Evolutionary conservation across 2,113 vertebrate species (phyloP).

Genomic region (Eublepharis macularius): DNA sequence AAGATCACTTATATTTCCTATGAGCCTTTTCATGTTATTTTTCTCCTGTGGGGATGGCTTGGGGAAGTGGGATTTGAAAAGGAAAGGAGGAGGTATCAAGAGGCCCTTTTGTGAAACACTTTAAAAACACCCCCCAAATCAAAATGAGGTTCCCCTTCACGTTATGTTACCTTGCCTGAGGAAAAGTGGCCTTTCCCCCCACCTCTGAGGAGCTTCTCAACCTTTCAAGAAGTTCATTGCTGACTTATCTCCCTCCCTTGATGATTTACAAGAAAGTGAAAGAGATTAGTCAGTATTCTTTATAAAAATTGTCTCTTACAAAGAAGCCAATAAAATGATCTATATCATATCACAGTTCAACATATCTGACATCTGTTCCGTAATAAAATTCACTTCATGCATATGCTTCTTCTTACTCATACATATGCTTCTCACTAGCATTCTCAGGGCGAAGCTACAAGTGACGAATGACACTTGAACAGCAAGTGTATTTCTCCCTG

Average conservation of each 20-base stretch:
- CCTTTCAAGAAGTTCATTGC: conserved; percentile 68
- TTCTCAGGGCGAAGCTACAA: too few species aligned
- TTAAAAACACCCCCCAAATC: conserved; percentile 36
- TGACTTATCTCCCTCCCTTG: conserved; percentile 63
- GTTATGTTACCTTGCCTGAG: conserved; percentile 70
- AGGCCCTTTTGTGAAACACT: conserved; percentile 57
- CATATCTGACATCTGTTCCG: conserved; percentile 68
- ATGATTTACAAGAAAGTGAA: conserved; percentile 57
- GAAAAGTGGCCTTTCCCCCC: conserved; percentile 68
- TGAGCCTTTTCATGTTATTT: conserved; percentile 67
- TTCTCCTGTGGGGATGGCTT: conserved; percentile 26
- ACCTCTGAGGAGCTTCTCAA: conserved; percentile 53
- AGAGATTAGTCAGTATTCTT: conserved; percentile 60
- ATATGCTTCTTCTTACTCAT: conserved; percentile 61
- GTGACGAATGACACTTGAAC: too few species aligned
- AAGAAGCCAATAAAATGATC: conserved; percentile 62
- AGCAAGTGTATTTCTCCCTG: too few species aligned
- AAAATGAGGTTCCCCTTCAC: conserved; percentile 52
- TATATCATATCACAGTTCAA: conserved; percentile 64
- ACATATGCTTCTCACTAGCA: conserved; percentile 60
- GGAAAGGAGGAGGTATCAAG: conserved; percentile 69
- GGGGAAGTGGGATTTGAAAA: conserved; percentile 53
- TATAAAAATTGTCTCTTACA: conserved; percentile 65
- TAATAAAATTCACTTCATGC: conserved; percentile 66
- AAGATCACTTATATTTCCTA: conserved; percentile 75